Evolutionary conservation across 2,113 vertebrate species (phyloP).

Genomic region (Rhinoderma darwinii): DNA sequence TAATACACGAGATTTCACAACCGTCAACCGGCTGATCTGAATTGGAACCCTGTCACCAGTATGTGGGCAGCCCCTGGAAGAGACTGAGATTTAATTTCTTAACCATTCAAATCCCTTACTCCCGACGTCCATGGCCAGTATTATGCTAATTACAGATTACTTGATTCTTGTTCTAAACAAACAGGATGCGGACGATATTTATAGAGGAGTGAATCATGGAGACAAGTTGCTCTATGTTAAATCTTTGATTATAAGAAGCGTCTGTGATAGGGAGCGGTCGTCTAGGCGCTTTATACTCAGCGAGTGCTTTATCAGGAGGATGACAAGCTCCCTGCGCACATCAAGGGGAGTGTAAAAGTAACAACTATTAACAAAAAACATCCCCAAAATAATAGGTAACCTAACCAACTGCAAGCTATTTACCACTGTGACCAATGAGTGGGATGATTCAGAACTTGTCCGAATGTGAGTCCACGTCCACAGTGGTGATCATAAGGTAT

Average conservation of each 20-base stretch:
- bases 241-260: background rate
- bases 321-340: too few species aligned
- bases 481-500: too few species aligned
- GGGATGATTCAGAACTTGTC: too few species aligned
- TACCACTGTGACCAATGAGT: too few species aligned
- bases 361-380: too few species aligned
- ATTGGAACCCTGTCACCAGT: slow-evolving; percentile 13
- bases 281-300: background rate
- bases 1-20: slow-evolving; percentile 7
- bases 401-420: too few species aligned
- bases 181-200: slow-evolving; percentile 3
- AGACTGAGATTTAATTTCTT: background rate
- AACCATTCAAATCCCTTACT: background rate
- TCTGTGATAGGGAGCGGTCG: background rate
- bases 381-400: too few species aligned
- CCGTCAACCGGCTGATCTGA: slow-evolving; percentile 22
- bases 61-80: slow-evolving; percentile 26
- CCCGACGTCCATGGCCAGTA: background rate
- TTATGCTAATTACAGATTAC: background rate
- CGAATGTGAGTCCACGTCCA: too few species aligned
- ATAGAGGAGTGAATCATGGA: background rate
- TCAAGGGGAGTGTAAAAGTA: too few species aligned
- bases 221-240: background rate
- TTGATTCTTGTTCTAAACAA: background rate
- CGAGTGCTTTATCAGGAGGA: background rate